Conservation (phyloP, 2,113 vertebrate genomes). For the Phylloscopus whistleri region DNA sequence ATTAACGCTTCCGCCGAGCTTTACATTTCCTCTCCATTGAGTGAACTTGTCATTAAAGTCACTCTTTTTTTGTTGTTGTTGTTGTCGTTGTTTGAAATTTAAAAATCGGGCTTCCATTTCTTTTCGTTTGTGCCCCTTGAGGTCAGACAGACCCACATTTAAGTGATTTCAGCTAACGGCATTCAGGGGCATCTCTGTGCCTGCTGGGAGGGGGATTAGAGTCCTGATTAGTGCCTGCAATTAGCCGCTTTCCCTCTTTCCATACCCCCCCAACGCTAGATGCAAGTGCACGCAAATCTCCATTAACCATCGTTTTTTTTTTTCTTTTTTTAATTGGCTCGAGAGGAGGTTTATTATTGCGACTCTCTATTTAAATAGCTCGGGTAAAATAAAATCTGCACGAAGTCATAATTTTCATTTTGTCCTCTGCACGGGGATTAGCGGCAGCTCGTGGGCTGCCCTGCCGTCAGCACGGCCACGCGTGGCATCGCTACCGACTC, state of each 20-base stretch:
- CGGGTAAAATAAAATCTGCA: not conserved
- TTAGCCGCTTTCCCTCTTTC: not conserved
- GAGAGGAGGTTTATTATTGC: constrained; percentile 14
- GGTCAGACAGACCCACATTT: constrained; percentile 32
- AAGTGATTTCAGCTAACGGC: not conserved
- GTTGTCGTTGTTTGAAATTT: not conserved
- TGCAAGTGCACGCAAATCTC: constrained; percentile 1
- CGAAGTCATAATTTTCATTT: not conserved
- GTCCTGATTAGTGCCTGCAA: constrained; percentile 52
- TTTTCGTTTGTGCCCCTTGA: constrained; percentile 40
- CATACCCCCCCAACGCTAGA: not conserved
- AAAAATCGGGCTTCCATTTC: constrained; percentile 27
- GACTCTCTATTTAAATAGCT: constrained; percentile 11
- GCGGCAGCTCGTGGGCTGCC: not conserved
- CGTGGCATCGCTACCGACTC: accelerated
- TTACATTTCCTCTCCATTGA: constrained; percentile 45
- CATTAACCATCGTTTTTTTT: not conserved
- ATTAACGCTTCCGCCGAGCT: constrained; percentile 51
- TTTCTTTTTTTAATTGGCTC: constrained; percentile 33
- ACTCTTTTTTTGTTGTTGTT: not conserved
- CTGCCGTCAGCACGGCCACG: not conserved
- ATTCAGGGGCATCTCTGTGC: constrained; percentile 37
- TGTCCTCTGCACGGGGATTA: not conserved
- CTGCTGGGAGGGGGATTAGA: constrained; percentile 58
- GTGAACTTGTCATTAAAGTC: constrained; percentile 51